phyloP scores from a whole-genome alignment of 2,888 invertebrate genomes.

The Rhamphomyia laevipes region DNA sequence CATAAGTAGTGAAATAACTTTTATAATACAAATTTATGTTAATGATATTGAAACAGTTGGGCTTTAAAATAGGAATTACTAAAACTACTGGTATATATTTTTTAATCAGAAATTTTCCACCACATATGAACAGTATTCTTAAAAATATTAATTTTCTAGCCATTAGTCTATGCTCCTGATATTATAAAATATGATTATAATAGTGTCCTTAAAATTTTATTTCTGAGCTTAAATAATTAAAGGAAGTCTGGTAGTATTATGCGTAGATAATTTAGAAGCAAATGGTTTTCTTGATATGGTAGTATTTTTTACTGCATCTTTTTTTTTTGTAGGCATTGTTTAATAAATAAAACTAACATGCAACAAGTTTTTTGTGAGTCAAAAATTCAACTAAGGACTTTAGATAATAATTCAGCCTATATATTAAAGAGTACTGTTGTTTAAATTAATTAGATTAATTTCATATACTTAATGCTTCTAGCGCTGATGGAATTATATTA shows the following conservation, averaged over 20 bases:
- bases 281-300: conserved; percentile 16
- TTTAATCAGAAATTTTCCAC: neutral
- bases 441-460: conserved; percentile 15
- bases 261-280: conserved; percentile 14
- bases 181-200: neutral
- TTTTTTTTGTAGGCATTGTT: conserved; percentile 18
- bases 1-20: neutral
- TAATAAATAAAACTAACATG: conserved; percentile 7
- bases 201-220: neutral
- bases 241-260: neutral
- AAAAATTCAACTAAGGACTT: conserved; percentile 5
- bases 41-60: too few species aligned
- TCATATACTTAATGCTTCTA: conserved; percentile 11
- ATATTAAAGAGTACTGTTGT: conserved; percentile 10
- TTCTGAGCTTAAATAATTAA: neutral
- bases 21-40: neutral
- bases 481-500: conserved; percentile 15
- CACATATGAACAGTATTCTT: neutral
- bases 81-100: too few species aligned
- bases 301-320: conserved; percentile 18
- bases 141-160: neutral
- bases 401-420: neutral
- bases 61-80: too few species aligned
- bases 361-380: conserved; percentile 6
- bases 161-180: neutral